Evolutionary conservation across 2,113 vertebrate genomes (phyloP).

Genomic region (Sterrhoptilus dennistouni): DNA sequence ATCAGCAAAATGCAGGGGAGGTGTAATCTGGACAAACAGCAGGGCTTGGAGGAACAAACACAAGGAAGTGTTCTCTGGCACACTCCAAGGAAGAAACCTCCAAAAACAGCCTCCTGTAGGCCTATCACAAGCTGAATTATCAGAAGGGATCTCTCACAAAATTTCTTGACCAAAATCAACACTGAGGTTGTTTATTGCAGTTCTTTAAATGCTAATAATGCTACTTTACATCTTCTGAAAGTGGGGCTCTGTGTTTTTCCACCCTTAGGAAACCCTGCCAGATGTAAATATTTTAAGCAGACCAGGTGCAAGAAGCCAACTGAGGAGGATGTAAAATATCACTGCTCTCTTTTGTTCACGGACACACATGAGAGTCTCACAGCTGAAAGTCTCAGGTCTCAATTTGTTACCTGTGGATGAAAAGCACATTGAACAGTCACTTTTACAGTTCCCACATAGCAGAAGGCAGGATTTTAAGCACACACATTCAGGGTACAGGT

Average conservation of each 20-base stretch:
- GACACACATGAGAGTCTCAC: not conserved
- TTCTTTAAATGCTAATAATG: not conserved
- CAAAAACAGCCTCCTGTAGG: not conserved
- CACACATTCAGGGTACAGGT: not conserved
- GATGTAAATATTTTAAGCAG: not conserved
- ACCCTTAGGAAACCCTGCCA: not conserved
- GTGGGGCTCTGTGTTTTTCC: not conserved
- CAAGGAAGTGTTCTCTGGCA: not conserved
- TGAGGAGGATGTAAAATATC: not conserved
- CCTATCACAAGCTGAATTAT: not conserved
- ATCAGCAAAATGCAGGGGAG: not conserved
- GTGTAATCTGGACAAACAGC: not conserved
- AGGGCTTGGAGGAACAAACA: not conserved
- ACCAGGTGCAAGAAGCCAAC: not conserved
- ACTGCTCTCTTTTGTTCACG: not conserved
- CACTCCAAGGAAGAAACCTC: not conserved
- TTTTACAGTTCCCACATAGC: rapidly evolving
- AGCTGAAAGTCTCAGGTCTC: not conserved
- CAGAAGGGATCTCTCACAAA: not conserved
- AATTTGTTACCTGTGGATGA: not conserved
- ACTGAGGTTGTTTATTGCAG: not conserved
- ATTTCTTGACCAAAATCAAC: not conserved
- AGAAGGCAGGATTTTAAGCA: not conserved
- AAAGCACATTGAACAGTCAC: not conserved
- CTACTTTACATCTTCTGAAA: not conserved